phyloP scores from a whole-genome alignment of 2,113 vertebrate genomes.

The Nycticorax nycticorax region DNA sequence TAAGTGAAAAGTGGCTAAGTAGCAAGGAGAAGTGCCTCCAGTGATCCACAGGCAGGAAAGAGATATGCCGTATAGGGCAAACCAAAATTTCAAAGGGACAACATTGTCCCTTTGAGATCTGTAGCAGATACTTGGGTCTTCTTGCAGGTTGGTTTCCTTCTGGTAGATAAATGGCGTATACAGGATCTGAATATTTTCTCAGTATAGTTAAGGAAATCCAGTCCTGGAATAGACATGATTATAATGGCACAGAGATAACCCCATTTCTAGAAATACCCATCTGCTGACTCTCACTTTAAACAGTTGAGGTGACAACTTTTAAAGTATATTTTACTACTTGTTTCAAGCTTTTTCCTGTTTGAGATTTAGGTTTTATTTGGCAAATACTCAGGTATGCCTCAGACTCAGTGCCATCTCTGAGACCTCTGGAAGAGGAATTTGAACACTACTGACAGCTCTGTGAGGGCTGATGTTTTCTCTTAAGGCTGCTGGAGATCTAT shows the following conservation, averaged over 20 bases:
- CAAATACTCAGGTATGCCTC: not conserved
- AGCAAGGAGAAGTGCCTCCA: not conserved
- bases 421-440: not conserved
- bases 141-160: not conserved
- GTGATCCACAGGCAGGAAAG: not conserved
- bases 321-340: not conserved
- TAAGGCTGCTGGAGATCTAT: not conserved
- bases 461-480: not conserved
- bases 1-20: not conserved
- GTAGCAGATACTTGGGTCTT: not conserved
- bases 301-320: not conserved
- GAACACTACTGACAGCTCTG: not conserved
- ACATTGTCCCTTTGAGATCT: not conserved
- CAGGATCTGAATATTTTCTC: not conserved
- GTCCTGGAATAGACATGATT: accelerated
- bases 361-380: not conserved
- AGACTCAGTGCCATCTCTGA: not conserved
- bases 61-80: not conserved
- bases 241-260: not conserved
- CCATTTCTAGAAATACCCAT: not conserved
- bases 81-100: not conserved
- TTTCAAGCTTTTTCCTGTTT: not conserved
- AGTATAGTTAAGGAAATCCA: not conserved
- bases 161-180: not conserved
- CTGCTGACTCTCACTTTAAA: not conserved